Conservation (phyloP, 2,888 invertebrate genomes). For the Erebia epiphron region DNA sequence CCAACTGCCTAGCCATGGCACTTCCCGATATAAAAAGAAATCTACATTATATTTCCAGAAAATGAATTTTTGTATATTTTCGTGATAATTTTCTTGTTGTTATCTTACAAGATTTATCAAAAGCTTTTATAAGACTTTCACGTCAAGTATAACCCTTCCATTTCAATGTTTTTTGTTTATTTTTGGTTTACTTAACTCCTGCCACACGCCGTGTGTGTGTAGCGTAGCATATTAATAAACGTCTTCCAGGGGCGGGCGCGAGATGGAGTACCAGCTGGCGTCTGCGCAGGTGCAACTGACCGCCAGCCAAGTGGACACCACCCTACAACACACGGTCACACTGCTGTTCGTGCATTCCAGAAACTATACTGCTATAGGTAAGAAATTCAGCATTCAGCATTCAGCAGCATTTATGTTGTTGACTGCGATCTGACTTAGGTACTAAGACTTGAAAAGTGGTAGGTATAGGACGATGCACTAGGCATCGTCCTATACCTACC, state of each 20-base stretch:
- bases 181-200: slow-evolving; percentile 34
- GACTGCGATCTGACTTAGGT: too few species aligned
- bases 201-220: slow-evolving; percentile 41
- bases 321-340: slow-evolving; percentile 65
- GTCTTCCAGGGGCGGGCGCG: slow-evolving; percentile 84
- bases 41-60: too few species aligned
- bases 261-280: slow-evolving; percentile 85
- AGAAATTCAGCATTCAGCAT: slow-evolving; percentile 41
- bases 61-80: too few species aligned
- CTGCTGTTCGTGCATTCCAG: slow-evolving; percentile 66
- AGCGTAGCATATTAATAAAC: too few species aligned
- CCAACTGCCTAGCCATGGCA: too few species aligned
- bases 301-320: slow-evolving; percentile 61
- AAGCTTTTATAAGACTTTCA: not conserved
- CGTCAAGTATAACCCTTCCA: not conserved
- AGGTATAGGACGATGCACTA: too few species aligned
- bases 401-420: too few species aligned
- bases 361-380: slow-evolving; percentile 71
- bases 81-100: too few species aligned
- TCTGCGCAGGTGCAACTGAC: slow-evolving; percentile 80
- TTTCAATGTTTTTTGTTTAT: slow-evolving; percentile 19
- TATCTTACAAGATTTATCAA: not conserved
- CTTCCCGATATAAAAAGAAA: too few species aligned
- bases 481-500: too few species aligned
- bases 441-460: too few species aligned